Base-by-base conservation (phyloP, 2,113 vertebrate species). In the Emydura subglobosa region DNA sequence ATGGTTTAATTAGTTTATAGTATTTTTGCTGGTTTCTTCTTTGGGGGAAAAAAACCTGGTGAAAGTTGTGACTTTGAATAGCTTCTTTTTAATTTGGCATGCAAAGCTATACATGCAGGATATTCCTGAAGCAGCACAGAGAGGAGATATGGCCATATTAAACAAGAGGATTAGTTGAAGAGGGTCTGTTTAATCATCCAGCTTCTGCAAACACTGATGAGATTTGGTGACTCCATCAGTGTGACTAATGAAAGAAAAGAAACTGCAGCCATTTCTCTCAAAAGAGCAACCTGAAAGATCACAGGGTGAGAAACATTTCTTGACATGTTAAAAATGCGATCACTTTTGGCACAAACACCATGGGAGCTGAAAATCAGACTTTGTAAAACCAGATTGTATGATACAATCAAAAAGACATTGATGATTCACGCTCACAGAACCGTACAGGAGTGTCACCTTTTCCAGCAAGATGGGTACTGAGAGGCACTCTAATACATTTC, bases 231-330 rank as follows among this genome's bases (percentile, higher is more conserved):
- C 42, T 82, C 9, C 13, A 74, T 13, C 22, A 42, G 34, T 9
- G 24, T 25, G 25, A 86, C 72, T 34, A 39, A 25, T 34, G 13
- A 61, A 42, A n/a, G 39, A 29, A 31, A 49, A 44, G 27, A 31
- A 49, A 44, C 65, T 34, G n/a, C 7, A 82, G 13, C 8, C 47
- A 31, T 34, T 34, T 44, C 25, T 53, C 31, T 79, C 76, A 44
- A 57, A 10, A 61, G 49, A 50, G 59, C 19, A 91, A 85, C 7
- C 2, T 47, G 19, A 51, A 44, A 54, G 51, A 0, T n/a, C 87
- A 86, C 53, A 65, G 44, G 2, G 17, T 0, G 68, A 5, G 2
- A 9, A 5, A 39, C 82, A 86, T 72, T 82, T 24, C 13, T 27
- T 44, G 42, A 44, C 74, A 47, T 13, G 6, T 78, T 27, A 78